These are phyloP conservation scores for Ricordea florida DNA, from an alignment of 92 coral and sea anemone genomes.

Conservation along the genomic window DNA sequence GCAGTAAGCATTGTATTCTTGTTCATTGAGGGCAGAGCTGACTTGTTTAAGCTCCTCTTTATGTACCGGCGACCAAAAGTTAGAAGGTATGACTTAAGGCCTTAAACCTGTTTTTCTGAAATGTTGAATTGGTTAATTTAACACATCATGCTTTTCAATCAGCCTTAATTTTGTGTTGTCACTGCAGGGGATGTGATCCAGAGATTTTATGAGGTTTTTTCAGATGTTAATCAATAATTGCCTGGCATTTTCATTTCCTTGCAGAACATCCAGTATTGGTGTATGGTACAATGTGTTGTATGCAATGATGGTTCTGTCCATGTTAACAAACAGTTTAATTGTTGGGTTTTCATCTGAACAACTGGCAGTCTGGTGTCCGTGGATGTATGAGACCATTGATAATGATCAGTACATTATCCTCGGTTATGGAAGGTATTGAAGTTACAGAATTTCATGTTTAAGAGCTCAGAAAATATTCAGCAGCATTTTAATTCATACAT, in stretches of 20 bases:
- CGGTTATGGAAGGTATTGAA: conserved; percentile 89
- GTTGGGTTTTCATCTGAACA: conserved; percentile 99
- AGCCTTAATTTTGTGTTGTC: too few species aligned
- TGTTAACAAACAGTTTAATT: conserved; percentile 96
- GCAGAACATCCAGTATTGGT: conserved; percentile 88
- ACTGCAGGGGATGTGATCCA: too few species aligned
- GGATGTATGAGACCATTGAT: conserved; percentile 97
- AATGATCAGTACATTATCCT: conserved; percentile 90
- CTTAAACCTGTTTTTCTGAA: background rate
- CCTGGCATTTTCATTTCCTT: background rate
- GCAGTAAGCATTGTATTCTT: conserved; percentile 90
- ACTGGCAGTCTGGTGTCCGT: conserved; percentile 96
- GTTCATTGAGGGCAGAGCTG: conserved; percentile 90
- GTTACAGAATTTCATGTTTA: background rate
- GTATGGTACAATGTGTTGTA: conserved; percentile 97
- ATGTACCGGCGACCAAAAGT: conserved; percentile 93
- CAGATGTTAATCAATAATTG: too few species aligned
- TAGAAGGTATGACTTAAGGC: conserved; percentile 59
- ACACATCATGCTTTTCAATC: too few species aligned
- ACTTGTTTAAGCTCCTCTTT: conserved; percentile 86
- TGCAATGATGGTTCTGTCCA: conserved; percentile 92
- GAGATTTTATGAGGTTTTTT: too few species aligned
- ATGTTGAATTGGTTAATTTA: too few species aligned
- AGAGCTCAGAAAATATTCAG: background rate
- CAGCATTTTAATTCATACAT: background rate